Percentiles rank a stretch among this genome's conserved stretches.
Conservation (phyloP, 2,113 vertebrate genomes). For the Carettochelys insculpta region DNA sequence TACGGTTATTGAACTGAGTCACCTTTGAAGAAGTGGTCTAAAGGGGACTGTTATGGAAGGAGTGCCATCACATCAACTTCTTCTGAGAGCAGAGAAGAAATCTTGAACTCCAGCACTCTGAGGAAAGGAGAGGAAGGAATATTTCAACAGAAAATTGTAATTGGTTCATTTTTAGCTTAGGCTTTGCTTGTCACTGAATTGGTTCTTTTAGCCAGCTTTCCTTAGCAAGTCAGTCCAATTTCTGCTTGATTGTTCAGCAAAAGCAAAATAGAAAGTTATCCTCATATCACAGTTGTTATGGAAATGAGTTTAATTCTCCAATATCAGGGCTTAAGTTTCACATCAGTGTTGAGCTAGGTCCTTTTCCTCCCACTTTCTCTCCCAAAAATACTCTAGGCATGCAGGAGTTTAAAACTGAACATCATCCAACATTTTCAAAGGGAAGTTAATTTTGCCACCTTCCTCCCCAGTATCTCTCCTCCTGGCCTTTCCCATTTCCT, state of each 20-base stretch:
- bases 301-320: neutral
- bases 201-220: neutral
- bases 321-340: neutral
- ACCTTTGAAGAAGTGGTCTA: neutral
- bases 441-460: neutral
- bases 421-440: neutral
- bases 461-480: neutral
- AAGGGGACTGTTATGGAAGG: neutral
- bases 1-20: neutral
- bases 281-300: neutral
- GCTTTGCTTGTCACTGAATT: neutral
- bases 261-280: neutral
- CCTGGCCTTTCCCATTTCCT: neutral
- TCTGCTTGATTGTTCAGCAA: neutral
- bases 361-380: neutral
- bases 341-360: rapidly evolving
- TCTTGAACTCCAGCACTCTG: neutral
- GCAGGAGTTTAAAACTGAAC: neutral
- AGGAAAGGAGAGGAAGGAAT: neutral
- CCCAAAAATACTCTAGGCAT: rapidly evolving
- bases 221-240: neutral
- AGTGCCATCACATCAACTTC: neutral
- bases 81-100: neutral
- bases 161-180: neutral
- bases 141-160: neutral